Evolutionary conservation across 2,888 invertebrate species (phyloP), one percentile per base, ranked within the genome.

Genomic region (Drosophila parthenogenetica): DNA sequence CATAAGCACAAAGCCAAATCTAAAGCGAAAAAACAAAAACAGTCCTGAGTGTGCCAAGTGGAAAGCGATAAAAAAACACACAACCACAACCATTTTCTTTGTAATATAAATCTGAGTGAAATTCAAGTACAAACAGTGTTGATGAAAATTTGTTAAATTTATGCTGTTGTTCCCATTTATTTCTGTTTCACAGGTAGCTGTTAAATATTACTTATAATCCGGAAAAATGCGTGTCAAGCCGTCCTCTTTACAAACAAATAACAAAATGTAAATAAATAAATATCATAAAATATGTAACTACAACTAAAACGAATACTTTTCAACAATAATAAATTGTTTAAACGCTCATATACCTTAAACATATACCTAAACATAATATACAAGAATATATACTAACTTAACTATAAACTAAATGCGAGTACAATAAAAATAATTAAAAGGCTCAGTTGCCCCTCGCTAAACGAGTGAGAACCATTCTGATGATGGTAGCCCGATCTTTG

Each of bases 241-340:
- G 84, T 85, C 84, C 84, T 89, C 87, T 85, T 77, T 85, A 84
- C 89, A 87, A 87, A 72, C 55, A 65, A 84, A 61, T 64, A 83
- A 35, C 1, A 35, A 13, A 29, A 19, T 3, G 2, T 59, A 66
- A 82, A 29, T 10, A 13, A 35, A 35, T 35, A 35, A 67, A 61
- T 60, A 78, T 70, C 64, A 75, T 62, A 55, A 72, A 61, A 58
- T 61, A 55, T 63, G 55, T 60, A 50, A 66, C 35, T 57, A 42
- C 57, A 14, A 72, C 37, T 69, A 65, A 79, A 72, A 50, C 65
- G 53, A 74, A 54, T 67, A 74, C 68, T 71, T 62, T 59, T 70
- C 60, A 35, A 35, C 13, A 35, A 35, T 13, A 35, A 35, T 35
- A 35, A 57, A 65, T 48, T 55, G 57, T 72, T 67, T 29, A 61